Conservation (phyloP, 2,797 vertebrate genomes). For the Parambassis ranga region DNA sequence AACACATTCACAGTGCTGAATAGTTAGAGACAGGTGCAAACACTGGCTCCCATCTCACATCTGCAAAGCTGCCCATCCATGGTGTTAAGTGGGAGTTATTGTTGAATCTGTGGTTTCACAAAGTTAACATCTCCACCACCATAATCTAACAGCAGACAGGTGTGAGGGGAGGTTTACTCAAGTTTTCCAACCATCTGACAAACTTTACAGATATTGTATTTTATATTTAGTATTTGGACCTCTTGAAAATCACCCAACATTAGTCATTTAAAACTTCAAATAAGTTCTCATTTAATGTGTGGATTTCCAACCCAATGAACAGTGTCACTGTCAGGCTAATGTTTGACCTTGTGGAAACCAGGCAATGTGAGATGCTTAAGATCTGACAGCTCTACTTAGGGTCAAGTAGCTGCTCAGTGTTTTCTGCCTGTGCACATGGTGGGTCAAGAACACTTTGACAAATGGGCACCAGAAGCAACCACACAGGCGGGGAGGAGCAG, state of each 20-base stretch:
- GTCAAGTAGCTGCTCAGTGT: constrained; percentile 36
- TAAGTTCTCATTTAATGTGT: background rate
- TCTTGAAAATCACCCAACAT: background rate
- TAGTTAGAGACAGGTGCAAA: too few species aligned
- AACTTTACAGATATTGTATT: too few species aligned
- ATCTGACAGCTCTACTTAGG: constrained; percentile 49
- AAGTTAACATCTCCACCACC: too few species aligned
- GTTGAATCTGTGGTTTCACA: background rate
- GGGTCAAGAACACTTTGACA: constrained; percentile 55
- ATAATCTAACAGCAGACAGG: background rate
- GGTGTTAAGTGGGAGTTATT: background rate
- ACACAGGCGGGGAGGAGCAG: constrained; percentile 27
- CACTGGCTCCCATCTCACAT: background rate
- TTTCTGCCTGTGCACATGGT: constrained; percentile 26
- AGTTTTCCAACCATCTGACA: background rate
- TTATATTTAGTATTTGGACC: too few species aligned
- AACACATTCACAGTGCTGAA: too few species aligned
- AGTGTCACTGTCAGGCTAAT: constrained; percentile 10
- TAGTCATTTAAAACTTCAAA: background rate
- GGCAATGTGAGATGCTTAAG: constrained; percentile 17
- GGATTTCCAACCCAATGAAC: background rate
- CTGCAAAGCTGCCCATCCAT: background rate
- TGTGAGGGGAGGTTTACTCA: background rate
- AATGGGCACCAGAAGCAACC: constrained; percentile 47
- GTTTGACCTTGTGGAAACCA: constrained; percentile 38